Evolutionary conservation across 2,888 invertebrate species (phyloP).

Genomic region (Tenthredo livida): DNA sequence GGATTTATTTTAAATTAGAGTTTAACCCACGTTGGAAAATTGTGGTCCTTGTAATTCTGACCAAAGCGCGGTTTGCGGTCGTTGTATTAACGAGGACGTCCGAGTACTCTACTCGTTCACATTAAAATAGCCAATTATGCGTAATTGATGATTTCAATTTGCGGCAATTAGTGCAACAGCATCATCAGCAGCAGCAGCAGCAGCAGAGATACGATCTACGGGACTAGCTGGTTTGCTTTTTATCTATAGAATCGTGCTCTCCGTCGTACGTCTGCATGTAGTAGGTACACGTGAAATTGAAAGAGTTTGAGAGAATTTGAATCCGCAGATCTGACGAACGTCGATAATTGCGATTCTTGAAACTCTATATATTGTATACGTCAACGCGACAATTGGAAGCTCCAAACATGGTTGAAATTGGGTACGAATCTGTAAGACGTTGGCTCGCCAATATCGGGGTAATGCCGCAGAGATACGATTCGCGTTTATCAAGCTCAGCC

Average conservation of each 20-base stretch:
- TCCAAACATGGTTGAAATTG: neutral
- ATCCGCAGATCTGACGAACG: neutral
- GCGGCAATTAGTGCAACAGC: neutral
- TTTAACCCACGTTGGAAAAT: neutral
- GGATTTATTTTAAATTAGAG: constrained; percentile 21
- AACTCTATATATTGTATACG: constrained; percentile 1
- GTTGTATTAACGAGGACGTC: constrained; percentile 34
- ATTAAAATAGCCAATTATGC: constrained; percentile 27
- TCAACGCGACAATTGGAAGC: neutral
- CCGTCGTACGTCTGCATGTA: too few relatives aligned
- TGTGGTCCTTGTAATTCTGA: neutral
- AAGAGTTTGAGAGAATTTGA: neutral
- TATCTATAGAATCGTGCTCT: neutral
- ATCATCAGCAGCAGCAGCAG: neutral
- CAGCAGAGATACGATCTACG: neutral
- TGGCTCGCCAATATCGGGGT: constrained; percentile 5
- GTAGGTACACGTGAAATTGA: neutral
- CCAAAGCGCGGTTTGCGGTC: constrained; percentile 12
- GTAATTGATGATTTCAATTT: constrained; percentile 6
- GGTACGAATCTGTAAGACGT: neutral
- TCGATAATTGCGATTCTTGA: constrained; percentile 4
- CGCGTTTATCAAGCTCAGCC: constrained; percentile 43
- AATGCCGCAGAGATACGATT: constrained; percentile 36
- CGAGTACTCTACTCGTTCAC: constrained; percentile 5
- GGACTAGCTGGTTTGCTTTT: neutral